phyloP scores from a whole-genome alignment of 2,113 vertebrate species.

The Callithrix jacchus region DNA sequence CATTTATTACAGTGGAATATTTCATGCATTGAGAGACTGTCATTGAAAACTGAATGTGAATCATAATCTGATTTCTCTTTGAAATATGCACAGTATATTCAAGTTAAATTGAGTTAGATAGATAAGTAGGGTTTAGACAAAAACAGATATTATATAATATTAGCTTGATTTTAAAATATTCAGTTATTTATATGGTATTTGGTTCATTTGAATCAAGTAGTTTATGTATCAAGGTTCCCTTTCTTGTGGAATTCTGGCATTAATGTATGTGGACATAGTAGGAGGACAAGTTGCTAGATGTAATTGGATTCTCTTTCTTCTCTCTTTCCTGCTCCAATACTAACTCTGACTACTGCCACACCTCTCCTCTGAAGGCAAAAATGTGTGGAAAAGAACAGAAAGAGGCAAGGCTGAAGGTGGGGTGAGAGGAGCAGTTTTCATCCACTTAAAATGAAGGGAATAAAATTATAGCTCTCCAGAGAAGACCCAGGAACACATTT shows the following conservation, averaged over 20 bases:
- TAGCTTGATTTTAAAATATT: background rate
- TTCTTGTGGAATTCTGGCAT: background rate
- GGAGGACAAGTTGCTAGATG: background rate
- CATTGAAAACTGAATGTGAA: conserved; percentile 38
- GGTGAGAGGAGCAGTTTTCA: conserved; percentile 1
- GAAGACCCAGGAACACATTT: background rate
- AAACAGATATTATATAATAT: background rate
- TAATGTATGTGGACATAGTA: background rate
- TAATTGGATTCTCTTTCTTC: conserved; percentile 9
- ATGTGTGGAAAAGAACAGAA: background rate
- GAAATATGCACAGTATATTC: background rate
- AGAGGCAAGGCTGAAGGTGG: conserved; percentile 15
- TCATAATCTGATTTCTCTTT: conserved; percentile 33
- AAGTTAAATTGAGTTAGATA: background rate
- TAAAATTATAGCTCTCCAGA: conserved; percentile 66
- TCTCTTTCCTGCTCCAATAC: background rate
- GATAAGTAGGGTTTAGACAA: conserved; percentile 12
- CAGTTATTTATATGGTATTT: background rate
- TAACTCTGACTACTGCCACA: background rate
- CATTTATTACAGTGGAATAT: background rate
- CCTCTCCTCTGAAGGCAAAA: conserved; percentile 36
- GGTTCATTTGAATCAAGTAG: background rate
- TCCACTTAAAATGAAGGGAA: conserved; percentile 16
- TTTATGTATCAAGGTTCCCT: background rate
- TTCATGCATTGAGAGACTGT: background rate